phyloP scores from a whole-genome alignment of 2,797 vertebrate species.

The Ptychadena robeensis region DNA sequence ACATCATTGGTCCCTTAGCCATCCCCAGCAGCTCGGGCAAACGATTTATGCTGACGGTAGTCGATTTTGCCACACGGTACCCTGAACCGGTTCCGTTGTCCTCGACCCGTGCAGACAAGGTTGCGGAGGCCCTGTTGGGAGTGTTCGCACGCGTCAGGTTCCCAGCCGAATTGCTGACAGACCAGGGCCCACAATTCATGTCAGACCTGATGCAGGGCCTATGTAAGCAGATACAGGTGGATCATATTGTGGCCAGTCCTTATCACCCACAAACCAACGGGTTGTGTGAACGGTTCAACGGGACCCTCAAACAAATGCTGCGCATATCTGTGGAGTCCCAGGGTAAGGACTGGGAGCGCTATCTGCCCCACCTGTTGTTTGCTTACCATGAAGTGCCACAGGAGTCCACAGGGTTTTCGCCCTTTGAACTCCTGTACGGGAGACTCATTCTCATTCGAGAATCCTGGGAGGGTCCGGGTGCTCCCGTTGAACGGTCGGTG shows the following conservation, averaged over 20 bases:
- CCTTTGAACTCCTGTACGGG: neutral
- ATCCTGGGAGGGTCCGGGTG: neutral
- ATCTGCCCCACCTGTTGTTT: no score
- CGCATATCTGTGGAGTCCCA: neutral
- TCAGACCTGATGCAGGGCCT: neutral
- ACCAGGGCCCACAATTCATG: neutral
- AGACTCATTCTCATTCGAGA: neutral
- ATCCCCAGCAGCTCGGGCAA: no score
- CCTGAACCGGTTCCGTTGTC: neutral
- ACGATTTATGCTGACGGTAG: constrained; percentile 11
- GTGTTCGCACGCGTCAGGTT: neutral
- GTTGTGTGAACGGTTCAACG: no score
- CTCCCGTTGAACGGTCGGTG: no score
- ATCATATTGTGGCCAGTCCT: no score
- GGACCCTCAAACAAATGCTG: no score
- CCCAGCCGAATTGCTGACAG: neutral
- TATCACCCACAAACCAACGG: neutral
- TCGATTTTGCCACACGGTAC: constrained; percentile 30
- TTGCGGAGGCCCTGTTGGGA: neutral
- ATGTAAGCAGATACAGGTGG: no score
- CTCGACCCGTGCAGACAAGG: constrained; percentile 5
- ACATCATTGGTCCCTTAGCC: neutral
- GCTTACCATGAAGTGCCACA: no score
- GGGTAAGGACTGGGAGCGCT: no score
- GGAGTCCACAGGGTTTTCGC: no score